Base-by-base conservation (phyloP, 2,113 vertebrate genomes). In the Caloenas nicobarica region DNA sequence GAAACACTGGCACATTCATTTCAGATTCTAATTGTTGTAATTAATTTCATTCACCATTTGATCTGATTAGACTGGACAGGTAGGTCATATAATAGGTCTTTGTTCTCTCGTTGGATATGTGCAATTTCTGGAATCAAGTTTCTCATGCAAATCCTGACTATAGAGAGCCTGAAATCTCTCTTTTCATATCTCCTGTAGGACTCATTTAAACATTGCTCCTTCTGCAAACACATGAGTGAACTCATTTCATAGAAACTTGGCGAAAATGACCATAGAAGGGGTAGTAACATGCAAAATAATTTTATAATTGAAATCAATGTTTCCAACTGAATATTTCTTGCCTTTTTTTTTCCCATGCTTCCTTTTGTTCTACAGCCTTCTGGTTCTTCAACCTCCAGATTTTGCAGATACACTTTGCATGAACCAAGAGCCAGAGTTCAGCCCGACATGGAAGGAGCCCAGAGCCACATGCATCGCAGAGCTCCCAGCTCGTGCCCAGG, bases 71-170 rank as follows among this genome's bases (percentile, higher is more conserved):
- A 66, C 38, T 71, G 60, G 64, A 58, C 56, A 88, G 82, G 81
- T 96, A 94, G 71, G 71, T 83, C 85, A 86, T 33, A 54, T 48
- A 91, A 73, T 46, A 72, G 46, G 57, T 66, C 64, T 86, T 89
- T 86, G 46, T 93, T 88, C 58, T 77, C 56, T 78, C 62, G 34
- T 64, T 83, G 53, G 23, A 81, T 88, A 8, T 19, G 16, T 57
- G 33, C 73, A 68, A 86, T 85, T 91, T 51, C 73, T 85, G 50
- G 81, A 88, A 94, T 80, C n/a, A 69, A 85, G 64, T 89, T 94
- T 88, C 60, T 91, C 51, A 62, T 80, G 54, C 28, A 80, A 70
- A 82, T 91, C 56, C 46, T 89, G 40, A 22, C 50, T 80, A 53
- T 2, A 69, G n/a, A 48, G n/a, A 29, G 28, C 26, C 33, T 70